phyloP scores from a whole-genome alignment of 2,888 invertebrate species.

The Blera fallax region DNA sequence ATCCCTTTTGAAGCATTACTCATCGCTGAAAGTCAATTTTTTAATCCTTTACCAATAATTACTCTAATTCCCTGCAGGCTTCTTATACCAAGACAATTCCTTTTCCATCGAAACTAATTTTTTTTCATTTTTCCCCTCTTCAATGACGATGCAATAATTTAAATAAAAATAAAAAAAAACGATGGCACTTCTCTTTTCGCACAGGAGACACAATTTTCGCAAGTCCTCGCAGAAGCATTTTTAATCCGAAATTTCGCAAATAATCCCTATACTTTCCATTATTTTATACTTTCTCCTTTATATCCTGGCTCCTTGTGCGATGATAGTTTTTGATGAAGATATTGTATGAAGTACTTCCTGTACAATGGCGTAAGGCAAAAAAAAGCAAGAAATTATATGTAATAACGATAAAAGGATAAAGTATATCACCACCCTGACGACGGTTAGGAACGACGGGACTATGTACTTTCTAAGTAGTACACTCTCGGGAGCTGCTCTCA shows the following conservation, averaged over 20 bases:
- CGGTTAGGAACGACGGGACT: constrained; percentile 5
- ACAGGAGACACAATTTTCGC: constrained; percentile 30
- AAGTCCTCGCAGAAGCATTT: constrained; percentile 25
- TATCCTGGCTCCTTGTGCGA: constrained; percentile 17
- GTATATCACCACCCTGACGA: neutral
- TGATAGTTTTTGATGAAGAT: constrained; percentile 58
- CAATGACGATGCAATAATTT: constrained; percentile 38
- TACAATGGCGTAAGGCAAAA: neutral
- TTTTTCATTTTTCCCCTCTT: neutral
- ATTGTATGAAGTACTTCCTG: constrained; percentile 47
- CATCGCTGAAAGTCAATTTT: neutral
- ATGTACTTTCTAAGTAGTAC: neutral
- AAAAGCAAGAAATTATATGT: neutral
- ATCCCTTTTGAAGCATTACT: neutral
- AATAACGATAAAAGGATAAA: constrained; percentile 64
- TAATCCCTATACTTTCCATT: constrained; percentile 52
- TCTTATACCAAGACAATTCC: constrained; percentile 6
- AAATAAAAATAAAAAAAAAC: constrained; percentile 17
- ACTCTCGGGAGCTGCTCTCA: constrained; percentile 14
- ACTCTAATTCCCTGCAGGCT: neutral
- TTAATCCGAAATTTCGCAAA: constrained; percentile 54
- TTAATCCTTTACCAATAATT: neutral
- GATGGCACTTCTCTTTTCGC: neutral
- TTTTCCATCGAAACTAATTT: constrained; percentile 40
- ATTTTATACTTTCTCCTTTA: constrained; percentile 40